Evolutionary conservation across 2,797 vertebrate genomes (phyloP), one percentile per base, ranked within the genome.

Genomic region (Holocentrus rufus): DNA sequence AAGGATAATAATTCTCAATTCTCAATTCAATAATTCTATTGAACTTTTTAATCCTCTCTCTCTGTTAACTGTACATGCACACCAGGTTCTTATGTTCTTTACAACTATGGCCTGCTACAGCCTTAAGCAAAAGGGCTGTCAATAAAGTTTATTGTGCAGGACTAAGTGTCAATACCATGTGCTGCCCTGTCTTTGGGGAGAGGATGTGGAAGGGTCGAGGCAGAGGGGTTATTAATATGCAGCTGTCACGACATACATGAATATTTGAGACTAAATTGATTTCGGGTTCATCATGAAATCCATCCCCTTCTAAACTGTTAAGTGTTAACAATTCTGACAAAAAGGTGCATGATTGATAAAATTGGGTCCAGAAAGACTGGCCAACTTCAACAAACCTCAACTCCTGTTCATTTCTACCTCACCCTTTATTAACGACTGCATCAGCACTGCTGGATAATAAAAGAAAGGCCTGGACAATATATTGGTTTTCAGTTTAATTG

Each of bases 221-320:
- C 31, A 5, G 89, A 87, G 81, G 92, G 89, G 91, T 94, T 94
- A 95, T 95, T 95, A 94, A 95, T 95, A 95, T 94, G 92, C 93
- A 92, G 91, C 92, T 92, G 93, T 94, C 49, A 76, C 84, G 91
- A 94, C 92, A 94, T 90, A 93, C 93, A 94, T 95, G 93, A 95
- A 95, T 95, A 95, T 95, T 94, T 96, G 94, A 96, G 93, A 93
- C 91, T 91, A 91, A 94, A 96, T 95, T 96, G 95, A 96, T 96
- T 96, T 95, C 90, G 93, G 92, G 94, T 96, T 95, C 91, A 95
- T 95, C 92, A 94, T 94, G 93, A 94, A 95, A 94, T 95, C 94
- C 93, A 92, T 94, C 93, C 92, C 94, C 93, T 91, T 93, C 91
- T 92, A 88, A 93, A 93, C 93, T 47, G 18, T 52, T 4, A 81